Evolutionary conservation across 2,888 invertebrate species (phyloP), one percentile per base, ranked within the genome.

Genomic region (Macrostomum cliftonense): DNA sequence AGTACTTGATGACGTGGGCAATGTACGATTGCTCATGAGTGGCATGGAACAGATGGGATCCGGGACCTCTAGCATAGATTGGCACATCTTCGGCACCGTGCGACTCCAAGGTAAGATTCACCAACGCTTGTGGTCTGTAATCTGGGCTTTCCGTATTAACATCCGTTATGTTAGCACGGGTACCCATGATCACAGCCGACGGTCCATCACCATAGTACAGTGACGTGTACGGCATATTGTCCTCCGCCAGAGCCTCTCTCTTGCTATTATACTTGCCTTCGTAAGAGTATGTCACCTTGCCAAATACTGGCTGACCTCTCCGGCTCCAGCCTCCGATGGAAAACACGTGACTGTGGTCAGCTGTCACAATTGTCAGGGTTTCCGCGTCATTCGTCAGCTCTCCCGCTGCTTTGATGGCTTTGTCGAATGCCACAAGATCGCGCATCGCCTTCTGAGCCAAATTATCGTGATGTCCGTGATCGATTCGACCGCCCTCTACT

Each of bases 401-500:
- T 14, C 39, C 19, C 1, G 46, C 50, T 12, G 37, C 39, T 5
- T 49, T n/a, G 12, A 49, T 46, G 28, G 50, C 50, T 1, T 49
- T 46, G n/a, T 43, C 43, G n/a, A 49, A 14, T 13, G 50, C 50
- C 5, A 49, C 28, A 12, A 46, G 45, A n/a, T 49, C 50, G 13
- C 16, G 21, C 39, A 53, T 44, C 36, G 55, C 51, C 1, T 21
- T 39, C 14, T 48, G 37, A n/a, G 52, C 51, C 37, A 45, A 39
- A 37, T 51, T 53, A 12, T 43, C 44, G 37, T 55, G 51, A 45
- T 55, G 55, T 20, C 47, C 52, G 17, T 50, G 50, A 47, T 55
- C 55, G 19, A 55, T 55, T n/a, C 52, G 43, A 12, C 48, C 54
- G 67, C 71, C 72, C 65, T 72, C 72, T 2, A 83, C 79, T 57